These are phyloP conservation scores for Notamacropus eugenii DNA, from an alignment of 2,797 vertebrate genomes.

Conservation along the genomic window DNA sequence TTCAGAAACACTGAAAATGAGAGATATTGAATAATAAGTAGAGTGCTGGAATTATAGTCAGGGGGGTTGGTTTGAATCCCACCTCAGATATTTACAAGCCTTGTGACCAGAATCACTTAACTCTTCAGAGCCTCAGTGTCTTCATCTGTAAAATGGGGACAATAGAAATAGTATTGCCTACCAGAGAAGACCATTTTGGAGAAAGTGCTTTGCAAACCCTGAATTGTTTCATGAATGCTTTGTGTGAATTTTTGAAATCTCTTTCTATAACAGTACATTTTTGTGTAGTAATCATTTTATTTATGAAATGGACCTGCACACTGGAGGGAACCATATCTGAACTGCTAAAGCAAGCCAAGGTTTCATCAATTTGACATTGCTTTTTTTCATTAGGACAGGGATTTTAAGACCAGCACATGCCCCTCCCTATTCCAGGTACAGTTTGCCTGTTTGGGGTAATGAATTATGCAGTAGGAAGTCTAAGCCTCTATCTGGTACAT, in stretches of 20 bases:
- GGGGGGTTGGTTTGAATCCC: background rate
- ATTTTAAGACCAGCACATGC: background rate
- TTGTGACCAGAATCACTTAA: background rate
- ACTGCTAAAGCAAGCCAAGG: background rate
- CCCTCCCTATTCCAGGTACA: background rate
- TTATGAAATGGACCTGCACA: background rate
- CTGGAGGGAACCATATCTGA: background rate
- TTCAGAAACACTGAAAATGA: background rate
- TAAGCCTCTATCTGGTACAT: background rate
- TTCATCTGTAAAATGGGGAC: background rate
- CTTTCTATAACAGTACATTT: background rate
- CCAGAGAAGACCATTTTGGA: background rate
- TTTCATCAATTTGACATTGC: background rate
- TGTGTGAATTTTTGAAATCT: background rate
- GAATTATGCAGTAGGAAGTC: background rate
- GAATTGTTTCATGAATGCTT: background rate
- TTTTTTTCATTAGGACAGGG: background rate
- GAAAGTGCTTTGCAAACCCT: background rate
- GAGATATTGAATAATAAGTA: background rate
- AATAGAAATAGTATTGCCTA: background rate
- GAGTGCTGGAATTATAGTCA: background rate
- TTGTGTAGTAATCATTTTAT: background rate
- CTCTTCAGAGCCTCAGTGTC: background rate
- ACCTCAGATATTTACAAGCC: background rate
- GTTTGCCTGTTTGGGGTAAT: background rate